Base-by-base conservation (phyloP, 2,113 vertebrate species). In the Nothoprocta pentlandii region DNA sequence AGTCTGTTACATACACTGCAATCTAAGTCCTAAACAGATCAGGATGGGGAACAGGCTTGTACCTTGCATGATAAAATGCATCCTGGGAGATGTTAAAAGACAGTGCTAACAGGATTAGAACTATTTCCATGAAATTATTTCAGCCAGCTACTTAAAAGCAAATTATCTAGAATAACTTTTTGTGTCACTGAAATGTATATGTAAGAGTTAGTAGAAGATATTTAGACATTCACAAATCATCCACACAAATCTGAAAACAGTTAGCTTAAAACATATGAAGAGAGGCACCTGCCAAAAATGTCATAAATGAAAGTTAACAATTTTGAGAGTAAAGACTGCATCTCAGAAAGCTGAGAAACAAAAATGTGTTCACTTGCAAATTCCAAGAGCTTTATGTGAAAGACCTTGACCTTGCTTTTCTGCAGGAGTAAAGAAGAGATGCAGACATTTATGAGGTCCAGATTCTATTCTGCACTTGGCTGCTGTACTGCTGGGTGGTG, bases 31-130 rank as follows among this genome's bases (percentile, higher is more conserved):
- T 54, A 26, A 32, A 28, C 47, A 13, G 34, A 7, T 6, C 36
- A 41, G n/a, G 66, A 30, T 1, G 1, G 17, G 34, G 9, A 17
- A 49, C 0, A 16, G 13, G 6, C 14, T 56, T 82, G 25, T 17
- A 20, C 10, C 34, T 4, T 30, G 5, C 75, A 19, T 53, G 41
- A 8, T 62, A 39, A 59, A 58, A 47, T 39, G 47, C 2, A 25
- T 42, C 8, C 7, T 26, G 15, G 21, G 28, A 3, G 46, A 23
- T 23, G 8, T 34, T 70, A 22, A 85, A 78, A 82, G n/a, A 11
- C 10, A 19, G 32, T 62, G 32, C 22, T 79, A n/a, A 42, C 10
- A 51, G 10, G 61, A 20, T 30, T 23, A 56, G 9, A 10, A 49
- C 2, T 66, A n/a, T 28, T 79, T 6, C 34, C 10, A 2, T 53